Evolutionary conservation across 2,113 vertebrate genomes (phyloP).

Genomic region (Tamias sibiricus): DNA sequence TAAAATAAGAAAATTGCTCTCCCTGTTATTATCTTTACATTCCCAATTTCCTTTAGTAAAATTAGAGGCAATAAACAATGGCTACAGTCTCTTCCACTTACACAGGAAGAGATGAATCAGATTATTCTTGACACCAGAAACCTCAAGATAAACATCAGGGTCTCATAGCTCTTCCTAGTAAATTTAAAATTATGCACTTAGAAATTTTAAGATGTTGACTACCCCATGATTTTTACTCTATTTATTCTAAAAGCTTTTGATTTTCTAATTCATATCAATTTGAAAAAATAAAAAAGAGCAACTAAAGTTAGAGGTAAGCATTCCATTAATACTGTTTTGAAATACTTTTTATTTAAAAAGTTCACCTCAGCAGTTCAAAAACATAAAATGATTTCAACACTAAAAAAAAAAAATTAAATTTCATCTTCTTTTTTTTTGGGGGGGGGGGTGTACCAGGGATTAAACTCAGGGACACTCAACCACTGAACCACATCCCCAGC

Average conservation of each 20-base stretch:
- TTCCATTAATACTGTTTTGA: not conserved
- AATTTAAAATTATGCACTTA: not conserved
- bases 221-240: not conserved
- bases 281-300: not conserved
- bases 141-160: not conserved
- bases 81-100: not conserved
- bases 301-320: not conserved
- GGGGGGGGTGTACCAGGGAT: too few relatives aligned
- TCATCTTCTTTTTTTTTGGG: too few relatives aligned
- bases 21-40: not conserved
- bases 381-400: not conserved
- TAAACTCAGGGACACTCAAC: too few relatives aligned
- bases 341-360: slow-evolving; percentile 3
- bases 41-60: not conserved
- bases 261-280: not conserved
- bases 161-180: not conserved
- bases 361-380: not conserved
- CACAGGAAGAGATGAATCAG: not conserved
- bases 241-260: not conserved
- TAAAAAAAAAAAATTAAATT: too few relatives aligned
- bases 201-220: not conserved
- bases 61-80: not conserved
- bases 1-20: slow-evolving; percentile 14
- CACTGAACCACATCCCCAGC: too few relatives aligned
- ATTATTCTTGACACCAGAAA: not conserved